phyloP scores from a whole-genome alignment of 2,888 invertebrate genomes.

The Cataglyphis rosenhaueri region DNA sequence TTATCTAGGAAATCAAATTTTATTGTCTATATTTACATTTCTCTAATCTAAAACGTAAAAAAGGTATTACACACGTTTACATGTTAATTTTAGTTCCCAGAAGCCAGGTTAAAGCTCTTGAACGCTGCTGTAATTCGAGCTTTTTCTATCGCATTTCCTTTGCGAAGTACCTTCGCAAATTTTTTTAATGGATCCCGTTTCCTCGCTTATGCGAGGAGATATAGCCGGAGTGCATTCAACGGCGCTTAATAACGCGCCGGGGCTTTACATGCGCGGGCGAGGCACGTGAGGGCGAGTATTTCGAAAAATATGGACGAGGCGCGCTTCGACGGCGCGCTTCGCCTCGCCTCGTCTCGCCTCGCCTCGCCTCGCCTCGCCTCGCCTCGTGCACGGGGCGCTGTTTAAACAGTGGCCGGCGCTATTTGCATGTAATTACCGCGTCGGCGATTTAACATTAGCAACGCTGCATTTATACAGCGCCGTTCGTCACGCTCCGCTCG shows the following conservation, averaged over 20 bases:
- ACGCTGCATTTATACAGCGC: conserved; percentile 78
- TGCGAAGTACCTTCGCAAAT: conserved; percentile 10
- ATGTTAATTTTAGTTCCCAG: conserved; percentile 39
- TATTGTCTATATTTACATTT: background rate
- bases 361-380: background rate
- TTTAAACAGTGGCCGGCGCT: conserved; percentile 78
- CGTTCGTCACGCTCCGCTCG: conserved; percentile 72
- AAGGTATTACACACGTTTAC: conserved; percentile 33
- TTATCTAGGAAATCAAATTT: conserved; percentile 18
- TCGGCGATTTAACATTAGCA: conserved; percentile 80
- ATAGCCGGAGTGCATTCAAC: conserved; percentile 50
- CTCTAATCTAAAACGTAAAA: background rate
- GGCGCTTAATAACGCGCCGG: conserved; percentile 46
- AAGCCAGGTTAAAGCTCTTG: conserved; percentile 38
- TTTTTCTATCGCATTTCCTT: conserved; percentile 44
- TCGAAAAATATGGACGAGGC: conserved; percentile 62
- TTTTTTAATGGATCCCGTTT: conserved; percentile 51
- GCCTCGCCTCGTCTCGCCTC: background rate
- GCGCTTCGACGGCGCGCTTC: conserved; percentile 46
- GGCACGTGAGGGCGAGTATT: conserved; percentile 50
- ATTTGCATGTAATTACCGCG: conserved; percentile 81
- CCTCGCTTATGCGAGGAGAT: conserved; percentile 44
- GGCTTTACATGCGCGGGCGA: conserved; percentile 44
- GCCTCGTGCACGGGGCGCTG: conserved; percentile 67
- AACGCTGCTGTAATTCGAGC: conserved; percentile 45